Evolutionary conservation across 2,888 invertebrate genomes (phyloP).

Genomic region (Aspidapion aeneum): DNA sequence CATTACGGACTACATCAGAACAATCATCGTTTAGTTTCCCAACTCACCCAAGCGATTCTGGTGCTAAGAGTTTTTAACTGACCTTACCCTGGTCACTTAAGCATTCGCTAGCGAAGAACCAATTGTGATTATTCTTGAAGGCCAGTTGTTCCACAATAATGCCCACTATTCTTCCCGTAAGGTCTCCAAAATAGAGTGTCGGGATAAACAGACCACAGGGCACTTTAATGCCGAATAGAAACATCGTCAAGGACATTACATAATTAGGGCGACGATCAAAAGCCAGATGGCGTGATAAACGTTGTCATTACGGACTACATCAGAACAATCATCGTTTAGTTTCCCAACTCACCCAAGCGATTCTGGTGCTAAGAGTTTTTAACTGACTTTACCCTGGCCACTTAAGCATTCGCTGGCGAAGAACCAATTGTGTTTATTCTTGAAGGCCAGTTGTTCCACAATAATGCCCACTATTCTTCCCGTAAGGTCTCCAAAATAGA

Average conservation of each 20-base stretch:
- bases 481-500: constrained; percentile 93
- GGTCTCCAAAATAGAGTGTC: constrained; percentile 91
- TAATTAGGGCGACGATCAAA: constrained; percentile 78
- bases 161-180: constrained; percentile 93
- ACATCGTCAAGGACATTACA: constrained; percentile 92
- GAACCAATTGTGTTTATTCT: constrained; percentile 82
- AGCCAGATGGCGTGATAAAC: constrained; percentile 88
- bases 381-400: no score
- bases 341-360: no score
- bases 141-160: constrained; percentile 96
- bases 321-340: no score
- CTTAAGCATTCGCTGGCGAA: constrained; percentile 89
- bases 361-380: no score
- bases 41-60: no score
- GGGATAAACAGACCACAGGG: constrained; percentile 99
- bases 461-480: constrained; percentile 95
- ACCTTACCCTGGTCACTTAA: constrained; percentile 84
- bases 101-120: constrained; percentile 90
- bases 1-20: no score
- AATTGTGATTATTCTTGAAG: constrained; percentile 77
- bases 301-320: no score
- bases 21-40: no score
- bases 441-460: constrained; percentile 90
- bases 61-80: no score
- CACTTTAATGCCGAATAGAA: constrained; percentile 91